A percentile compares a stretch with the other conserved stretches of the same genome.
phyloP scores from a whole-genome alignment of 2,888 invertebrate genomes.

The Oxytorus armatus region DNA sequence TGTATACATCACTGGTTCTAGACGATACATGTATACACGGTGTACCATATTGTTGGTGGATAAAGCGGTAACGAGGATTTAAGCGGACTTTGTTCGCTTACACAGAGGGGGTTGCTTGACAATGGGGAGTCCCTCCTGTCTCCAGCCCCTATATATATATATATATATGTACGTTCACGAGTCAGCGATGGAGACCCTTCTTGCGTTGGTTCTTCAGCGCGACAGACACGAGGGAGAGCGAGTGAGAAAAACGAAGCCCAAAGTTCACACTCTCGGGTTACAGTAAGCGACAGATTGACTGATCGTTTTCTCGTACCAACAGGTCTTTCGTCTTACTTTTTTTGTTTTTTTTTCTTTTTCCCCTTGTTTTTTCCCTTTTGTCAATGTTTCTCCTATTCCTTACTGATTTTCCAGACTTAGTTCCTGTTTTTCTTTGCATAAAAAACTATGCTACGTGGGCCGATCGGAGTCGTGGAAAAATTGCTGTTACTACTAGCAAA shows the following conservation, averaged over 20 bases:
- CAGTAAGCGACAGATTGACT: constrained; percentile 75
- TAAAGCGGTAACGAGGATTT: constrained; percentile 79
- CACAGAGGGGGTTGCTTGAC: constrained; percentile 74
- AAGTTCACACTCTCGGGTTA: constrained; percentile 58
- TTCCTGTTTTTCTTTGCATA: background rate
- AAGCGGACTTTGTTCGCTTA: constrained; percentile 75
- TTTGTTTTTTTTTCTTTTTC: background rate
- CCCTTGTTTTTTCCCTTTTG: background rate
- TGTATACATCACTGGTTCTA: no score
- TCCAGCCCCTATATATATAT: constrained; percentile 72
- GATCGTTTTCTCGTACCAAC: constrained; percentile 71
- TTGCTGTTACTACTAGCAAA: background rate
- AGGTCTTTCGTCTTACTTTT: constrained; percentile 61
- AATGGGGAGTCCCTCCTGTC: constrained; percentile 75
- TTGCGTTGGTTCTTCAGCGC: constrained; percentile 56
- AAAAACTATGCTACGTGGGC: background rate
- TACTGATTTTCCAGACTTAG: background rate
- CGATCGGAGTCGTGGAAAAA: background rate
- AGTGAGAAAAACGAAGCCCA: constrained; percentile 40
- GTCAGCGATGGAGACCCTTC: constrained; percentile 72
- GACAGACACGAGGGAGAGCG: constrained; percentile 23
- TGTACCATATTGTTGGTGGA: constrained; percentile 67
- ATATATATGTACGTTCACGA: no score
- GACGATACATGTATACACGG: constrained; percentile 21
- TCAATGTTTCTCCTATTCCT: background rate